Percentiles rank a stretch among this genome's conserved stretches.
phyloP scores from a whole-genome alignment of 37 sponge, comb jelly and placozoan species.

The Mnemiopsis leidyi region DNA sequence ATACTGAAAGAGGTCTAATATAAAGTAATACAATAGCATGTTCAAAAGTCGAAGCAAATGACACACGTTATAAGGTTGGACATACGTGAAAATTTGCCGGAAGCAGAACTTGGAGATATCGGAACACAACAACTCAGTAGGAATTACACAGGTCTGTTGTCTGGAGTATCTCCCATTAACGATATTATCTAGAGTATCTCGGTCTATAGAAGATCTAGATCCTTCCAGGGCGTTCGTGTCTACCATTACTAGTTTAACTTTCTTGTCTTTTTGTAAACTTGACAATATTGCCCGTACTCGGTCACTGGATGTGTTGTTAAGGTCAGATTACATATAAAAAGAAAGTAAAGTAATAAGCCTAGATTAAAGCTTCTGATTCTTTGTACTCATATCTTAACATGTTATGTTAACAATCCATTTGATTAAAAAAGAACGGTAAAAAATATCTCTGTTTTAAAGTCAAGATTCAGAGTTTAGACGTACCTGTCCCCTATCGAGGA shows the following conservation, averaged over 20 bases:
- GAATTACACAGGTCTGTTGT: not conserved
- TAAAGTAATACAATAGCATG: too few species aligned
- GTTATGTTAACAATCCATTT: too few species aligned
- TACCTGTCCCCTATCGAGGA: conserved; percentile 12
- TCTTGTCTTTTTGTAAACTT: not conserved
- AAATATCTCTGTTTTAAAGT: too few species aligned
- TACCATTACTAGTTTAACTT: not conserved
- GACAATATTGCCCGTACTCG: not conserved
- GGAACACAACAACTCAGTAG: not conserved
- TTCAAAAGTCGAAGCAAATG: too few species aligned
- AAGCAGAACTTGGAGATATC: not conserved
- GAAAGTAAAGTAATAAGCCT: too few species aligned
- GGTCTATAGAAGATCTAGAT: not conserved
- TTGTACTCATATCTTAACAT: too few species aligned
- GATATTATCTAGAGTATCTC: not conserved
- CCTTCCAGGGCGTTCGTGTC: not conserved
- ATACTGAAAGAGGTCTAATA: too few species aligned
- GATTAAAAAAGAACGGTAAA: too few species aligned
- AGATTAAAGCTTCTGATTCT: too few species aligned
- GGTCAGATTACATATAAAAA: too few species aligned
- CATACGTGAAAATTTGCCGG: conserved; percentile 31
- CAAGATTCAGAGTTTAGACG: too few species aligned
- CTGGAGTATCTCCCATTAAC: not conserved
- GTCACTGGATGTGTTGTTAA: conserved; percentile 15
- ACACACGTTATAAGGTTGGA: too few species aligned